Evolutionary conservation across 2,113 vertebrate genomes (phyloP).

Genomic region (Recurvirostra avosetta): DNA sequence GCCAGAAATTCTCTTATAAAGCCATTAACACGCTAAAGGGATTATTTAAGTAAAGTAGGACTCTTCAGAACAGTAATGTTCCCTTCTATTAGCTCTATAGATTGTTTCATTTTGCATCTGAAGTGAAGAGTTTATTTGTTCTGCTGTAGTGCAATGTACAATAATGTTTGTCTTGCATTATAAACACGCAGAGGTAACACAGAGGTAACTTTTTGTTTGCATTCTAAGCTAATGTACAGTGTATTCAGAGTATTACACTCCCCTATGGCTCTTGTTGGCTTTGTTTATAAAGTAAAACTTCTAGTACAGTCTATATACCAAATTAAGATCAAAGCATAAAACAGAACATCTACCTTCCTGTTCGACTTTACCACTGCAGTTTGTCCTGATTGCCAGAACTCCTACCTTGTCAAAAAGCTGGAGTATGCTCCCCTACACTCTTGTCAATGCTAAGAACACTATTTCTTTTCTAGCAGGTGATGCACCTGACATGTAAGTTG

Average conservation of each 20-base stretch:
- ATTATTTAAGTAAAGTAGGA: constrained; percentile 1
- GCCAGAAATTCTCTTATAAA: neutral
- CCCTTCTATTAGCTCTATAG: neutral
- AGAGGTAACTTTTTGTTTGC: constrained; percentile 8
- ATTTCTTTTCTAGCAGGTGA: neutral
- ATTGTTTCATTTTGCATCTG: constrained; percentile 2
- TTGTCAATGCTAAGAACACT: neutral
- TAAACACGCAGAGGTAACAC: neutral
- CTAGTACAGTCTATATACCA: neutral
- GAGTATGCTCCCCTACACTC: neutral
- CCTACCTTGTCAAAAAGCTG: neutral
- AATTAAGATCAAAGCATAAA: constrained; percentile 24
- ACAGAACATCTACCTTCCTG: neutral
- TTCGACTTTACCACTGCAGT: neutral
- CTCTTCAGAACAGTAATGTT: neutral
- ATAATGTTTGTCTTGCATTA: constrained; percentile 35
- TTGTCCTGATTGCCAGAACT: neutral
- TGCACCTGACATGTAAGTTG: neutral
- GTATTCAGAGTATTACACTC: neutral
- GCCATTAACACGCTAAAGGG: constrained; percentile 9
- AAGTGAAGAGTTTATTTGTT: constrained; percentile 31
- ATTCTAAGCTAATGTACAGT: neutral
- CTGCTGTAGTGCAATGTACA: neutral
- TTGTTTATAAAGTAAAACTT: constrained; percentile 14
- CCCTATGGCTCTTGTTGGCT: neutral